Evolutionary conservation across 2,888 invertebrate species (phyloP), one percentile per base, ranked within the genome.

Genomic region (Scaeva pyrastri): DNA sequence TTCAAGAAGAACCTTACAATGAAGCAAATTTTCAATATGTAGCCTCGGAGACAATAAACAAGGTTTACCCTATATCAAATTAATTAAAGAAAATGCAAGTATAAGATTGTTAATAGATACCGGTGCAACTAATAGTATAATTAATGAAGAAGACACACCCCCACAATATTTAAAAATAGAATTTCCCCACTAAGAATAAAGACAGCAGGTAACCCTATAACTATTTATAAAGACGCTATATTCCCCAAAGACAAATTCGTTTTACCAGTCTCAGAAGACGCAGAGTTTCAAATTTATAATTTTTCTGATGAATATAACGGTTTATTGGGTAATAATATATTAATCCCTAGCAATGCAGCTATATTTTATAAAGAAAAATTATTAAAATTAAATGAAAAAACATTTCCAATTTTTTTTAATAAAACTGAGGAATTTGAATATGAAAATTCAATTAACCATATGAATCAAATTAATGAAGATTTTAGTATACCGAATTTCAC

Each of bases 131-230:
- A 56, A 50, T 19, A 26, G 26, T 43, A 50, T 14, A 52, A 55
- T 64, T 48, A 48, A 64, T 26, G 23, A 50, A 50, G 50, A 50
- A 50, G 10, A 50, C 21, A 55, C 26, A 14, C 55, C 55, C 23
- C 55, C 23, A 26, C 6, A 60, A 39, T 64, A 64, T 64, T 36
- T 48, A 14, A 58, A 58, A 72, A 72, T 10, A 72, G 58, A 72
- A 12, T 50, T 55, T 4, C 31, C 23, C 55, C 45, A 4, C 12
- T 55, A 55, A 43, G n/a, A 71, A 56, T 71, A 23, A 70, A n/a
- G 41, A 41, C 36, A 21, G 41, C 23, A 43, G 56, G 12, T n/a
- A 41, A 23, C 12, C 23, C 14, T n/a, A 55, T 55, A 55, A 31
- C 6, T 26, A 2, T 26, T 26, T 26, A 26, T 26, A 26, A 26